Base-by-base conservation (phyloP, 2,888 invertebrate genomes). In the Drosophila lacicola region DNA sequence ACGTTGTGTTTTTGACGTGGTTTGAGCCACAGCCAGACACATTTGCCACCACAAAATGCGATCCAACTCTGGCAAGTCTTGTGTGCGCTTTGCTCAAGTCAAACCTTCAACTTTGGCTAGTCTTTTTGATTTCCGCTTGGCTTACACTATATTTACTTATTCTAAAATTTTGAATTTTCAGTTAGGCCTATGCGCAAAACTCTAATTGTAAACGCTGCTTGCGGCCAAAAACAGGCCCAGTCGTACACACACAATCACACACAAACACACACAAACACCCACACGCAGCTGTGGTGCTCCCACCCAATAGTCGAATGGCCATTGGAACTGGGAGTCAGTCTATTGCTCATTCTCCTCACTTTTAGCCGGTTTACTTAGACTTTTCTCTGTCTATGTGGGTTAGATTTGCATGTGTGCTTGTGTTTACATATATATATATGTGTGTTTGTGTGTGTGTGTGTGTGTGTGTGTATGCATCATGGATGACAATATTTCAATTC, bases 21-120 rank as follows among this genome's bases (percentile, higher is more conserved):
- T 67, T 82, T 88, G 86, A 82, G 82, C 80, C 85, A 85, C 74
- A 78, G 60, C 60, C 68, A 70, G 80, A 71, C 69, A 84, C 70
- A 87, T 76, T 78, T 76, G 74, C 78, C 74, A 73, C 74, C 69
- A 78, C 69, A 71, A 61, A 67, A 37, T 54, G 36, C 61, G 67
- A 71, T 67, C 50, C 47, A 19, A 47, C 42, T 72, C 50, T 49
- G 74, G 70, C 79, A 62, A 74, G 70, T 25, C 78, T 70, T 53
- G 53, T 70, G 63, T 63, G 74, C 70, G 70, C 75, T 74, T 73
- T 74, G 53, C 37, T 44, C 17, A 44, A 61, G 51, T 39, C 46
- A 42, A 57, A 51, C 45, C 67, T 65, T 21, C 41, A 53, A 49
- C 44, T 76, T 53, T 44, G 39, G 33, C 57, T 61, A 64, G 54